A percentile compares a stretch with the other conserved stretches of the same genome.
Evolutionary conservation across 2,797 vertebrate species (phyloP).

Genomic region (Mallotus villosus): DNA sequence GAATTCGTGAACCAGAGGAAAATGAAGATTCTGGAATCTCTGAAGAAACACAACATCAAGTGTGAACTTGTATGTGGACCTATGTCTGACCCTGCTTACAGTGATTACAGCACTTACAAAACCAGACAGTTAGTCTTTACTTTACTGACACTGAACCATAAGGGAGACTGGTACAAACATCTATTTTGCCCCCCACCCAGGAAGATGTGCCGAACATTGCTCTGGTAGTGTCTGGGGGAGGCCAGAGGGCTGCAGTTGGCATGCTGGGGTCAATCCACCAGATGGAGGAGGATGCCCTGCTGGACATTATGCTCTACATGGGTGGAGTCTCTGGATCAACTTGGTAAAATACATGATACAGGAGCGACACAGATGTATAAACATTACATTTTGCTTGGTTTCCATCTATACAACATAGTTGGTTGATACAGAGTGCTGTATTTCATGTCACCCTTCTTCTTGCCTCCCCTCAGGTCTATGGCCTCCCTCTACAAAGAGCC

Average conservation of each 20-base stretch:
- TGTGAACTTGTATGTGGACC: background rate
- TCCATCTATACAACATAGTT: too few relatives aligned
- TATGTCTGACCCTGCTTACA: background rate
- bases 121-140: too few relatives aligned
- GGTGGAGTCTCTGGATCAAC: conserved; percentile 62
- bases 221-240: conserved; percentile 61
- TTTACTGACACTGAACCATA: too few relatives aligned
- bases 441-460: background rate
- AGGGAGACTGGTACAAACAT: too few relatives aligned
- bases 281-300: conserved; percentile 52
- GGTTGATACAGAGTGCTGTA: too few relatives aligned
- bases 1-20: background rate
- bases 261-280: conserved; percentile 58
- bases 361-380: too few relatives aligned
- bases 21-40: background rate
- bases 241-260: conserved; percentile 59
- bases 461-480: conserved; percentile 48
- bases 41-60: background rate
- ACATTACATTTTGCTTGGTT: too few relatives aligned
- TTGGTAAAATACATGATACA: conserved; percentile 43
- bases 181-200: conserved; percentile 24
- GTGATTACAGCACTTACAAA: too few relatives aligned
- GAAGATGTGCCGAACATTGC: conserved; percentile 54
- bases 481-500: conserved; percentile 47
- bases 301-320: conserved; percentile 62